Conservation (phyloP, 2,888 invertebrate genomes). For the Cryptocephalus moraei region DNA sequence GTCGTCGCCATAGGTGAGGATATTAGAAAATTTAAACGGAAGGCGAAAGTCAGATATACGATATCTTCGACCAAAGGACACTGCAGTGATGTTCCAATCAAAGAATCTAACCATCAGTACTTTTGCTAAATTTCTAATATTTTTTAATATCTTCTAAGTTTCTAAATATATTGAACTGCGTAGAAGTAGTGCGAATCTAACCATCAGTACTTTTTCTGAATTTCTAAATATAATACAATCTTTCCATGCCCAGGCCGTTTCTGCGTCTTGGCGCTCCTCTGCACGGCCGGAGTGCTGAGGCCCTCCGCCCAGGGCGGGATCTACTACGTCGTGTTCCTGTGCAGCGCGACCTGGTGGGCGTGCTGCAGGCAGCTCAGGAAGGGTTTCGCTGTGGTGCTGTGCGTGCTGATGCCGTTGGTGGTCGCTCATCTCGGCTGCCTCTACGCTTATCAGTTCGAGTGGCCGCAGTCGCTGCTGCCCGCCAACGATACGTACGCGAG, state of each 20-base stretch:
- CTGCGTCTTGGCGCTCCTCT: slow-evolving; percentile 52
- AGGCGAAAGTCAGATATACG: no score
- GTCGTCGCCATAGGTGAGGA: no score
- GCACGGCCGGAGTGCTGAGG: slow-evolving; percentile 63
- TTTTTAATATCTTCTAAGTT: no score
- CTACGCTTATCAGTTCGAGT: slow-evolving; percentile 76
- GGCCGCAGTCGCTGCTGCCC: slow-evolving; percentile 63
- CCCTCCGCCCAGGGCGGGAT: slow-evolving; percentile 77
- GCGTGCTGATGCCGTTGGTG: slow-evolving; percentile 63
- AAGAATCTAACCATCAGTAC: no score
- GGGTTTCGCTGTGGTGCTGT: slow-evolving; percentile 66
- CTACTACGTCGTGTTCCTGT: slow-evolving; percentile 80
- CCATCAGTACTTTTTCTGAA: no score
- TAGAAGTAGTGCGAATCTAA: no score
- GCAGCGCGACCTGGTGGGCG: slow-evolving; percentile 79
- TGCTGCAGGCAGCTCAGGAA: slow-evolving; percentile 64
- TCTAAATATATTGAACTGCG: no score
- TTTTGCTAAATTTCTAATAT: no score
- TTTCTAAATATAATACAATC: no score
- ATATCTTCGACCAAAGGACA: no score
- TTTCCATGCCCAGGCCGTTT: slow-evolving; percentile 47
- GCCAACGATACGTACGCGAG: slow-evolving; percentile 63
- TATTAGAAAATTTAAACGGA: no score
- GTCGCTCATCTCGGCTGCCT: slow-evolving; percentile 62
- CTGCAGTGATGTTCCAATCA: no score